phyloP scores from a whole-genome alignment of 2,113 vertebrate species.

The Cebus imitator region DNA sequence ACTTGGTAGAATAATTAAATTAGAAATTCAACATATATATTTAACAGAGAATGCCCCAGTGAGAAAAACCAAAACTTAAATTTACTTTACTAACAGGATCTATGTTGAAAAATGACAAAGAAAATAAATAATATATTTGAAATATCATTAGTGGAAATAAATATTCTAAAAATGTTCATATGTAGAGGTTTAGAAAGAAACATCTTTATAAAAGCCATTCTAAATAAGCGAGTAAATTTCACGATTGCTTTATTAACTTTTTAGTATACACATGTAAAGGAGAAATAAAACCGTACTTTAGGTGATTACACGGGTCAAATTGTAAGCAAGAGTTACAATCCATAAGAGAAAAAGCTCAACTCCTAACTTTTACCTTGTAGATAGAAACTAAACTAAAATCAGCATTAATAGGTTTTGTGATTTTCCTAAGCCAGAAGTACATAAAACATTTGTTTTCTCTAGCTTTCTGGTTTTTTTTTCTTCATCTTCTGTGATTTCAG shows the following conservation, averaged over 20 bases:
- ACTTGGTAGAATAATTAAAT: not conserved
- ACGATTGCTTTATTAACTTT: not conserved
- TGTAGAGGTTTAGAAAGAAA: not conserved
- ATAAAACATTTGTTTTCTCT: not conserved
- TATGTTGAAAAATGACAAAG: not conserved
- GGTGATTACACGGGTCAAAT: not conserved
- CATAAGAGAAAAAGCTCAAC: not conserved
- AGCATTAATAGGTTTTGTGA: not conserved
- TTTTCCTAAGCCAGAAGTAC: not conserved
- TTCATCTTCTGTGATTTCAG: not conserved
- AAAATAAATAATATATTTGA: not conserved
- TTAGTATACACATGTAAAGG: not conserved
- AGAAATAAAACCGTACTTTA: not conserved
- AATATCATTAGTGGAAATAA: not conserved
- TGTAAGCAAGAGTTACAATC: constrained; percentile 4
- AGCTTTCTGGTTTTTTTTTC: not conserved
- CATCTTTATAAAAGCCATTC: not conserved
- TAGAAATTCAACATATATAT: not conserved
- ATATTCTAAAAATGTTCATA: not conserved
- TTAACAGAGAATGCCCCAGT: not conserved
- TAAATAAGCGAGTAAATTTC: not conserved
- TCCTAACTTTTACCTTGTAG: not conserved
- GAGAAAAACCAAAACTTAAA: not conserved
- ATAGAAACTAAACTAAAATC: not conserved
- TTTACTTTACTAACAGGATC: constrained; percentile 5